Evolutionary conservation across 2,113 vertebrate species (phyloP).

Genomic region (Oriolus oriolus): DNA sequence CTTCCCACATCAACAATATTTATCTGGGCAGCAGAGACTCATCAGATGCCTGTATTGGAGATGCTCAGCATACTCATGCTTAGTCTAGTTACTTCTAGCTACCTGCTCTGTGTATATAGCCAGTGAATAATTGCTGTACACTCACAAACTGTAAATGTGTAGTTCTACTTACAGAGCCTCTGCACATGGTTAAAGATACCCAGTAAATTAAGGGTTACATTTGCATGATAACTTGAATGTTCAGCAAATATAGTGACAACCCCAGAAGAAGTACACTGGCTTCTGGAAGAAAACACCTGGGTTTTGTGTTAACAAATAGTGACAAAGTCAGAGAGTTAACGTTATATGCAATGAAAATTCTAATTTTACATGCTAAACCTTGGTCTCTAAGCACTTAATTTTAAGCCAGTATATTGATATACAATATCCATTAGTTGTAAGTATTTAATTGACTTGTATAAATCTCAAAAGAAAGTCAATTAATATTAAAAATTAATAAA

Average conservation of each 20-base stretch:
- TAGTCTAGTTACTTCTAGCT: neutral
- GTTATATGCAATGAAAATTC: neutral
- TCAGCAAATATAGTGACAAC: neutral
- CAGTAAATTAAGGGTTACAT: neutral
- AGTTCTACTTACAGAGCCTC: neutral
- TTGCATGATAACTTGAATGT: neutral
- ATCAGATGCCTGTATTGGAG: neutral
- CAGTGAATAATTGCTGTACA: neutral
- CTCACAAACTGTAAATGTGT: neutral
- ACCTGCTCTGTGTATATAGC: neutral
- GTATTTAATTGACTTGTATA: neutral
- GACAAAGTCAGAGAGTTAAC: neutral
- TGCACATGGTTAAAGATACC: neutral
- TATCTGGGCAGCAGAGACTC: neutral
- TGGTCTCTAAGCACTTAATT: neutral
- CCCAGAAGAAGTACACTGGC: neutral
- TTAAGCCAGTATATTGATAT: neutral
- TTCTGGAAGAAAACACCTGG: neutral
- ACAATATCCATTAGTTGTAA: neutral
- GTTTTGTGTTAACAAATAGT: neutral
- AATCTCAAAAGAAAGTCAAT: neutral
- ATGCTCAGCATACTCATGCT: neutral
- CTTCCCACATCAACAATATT: neutral
- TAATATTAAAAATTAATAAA: neutral
- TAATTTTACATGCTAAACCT: neutral